A percentile compares a stretch with the other conserved stretches of the same genome.
phyloP scores from a whole-genome alignment of 2,113 vertebrate genomes.

The Gallinago paraguaiae region DNA sequence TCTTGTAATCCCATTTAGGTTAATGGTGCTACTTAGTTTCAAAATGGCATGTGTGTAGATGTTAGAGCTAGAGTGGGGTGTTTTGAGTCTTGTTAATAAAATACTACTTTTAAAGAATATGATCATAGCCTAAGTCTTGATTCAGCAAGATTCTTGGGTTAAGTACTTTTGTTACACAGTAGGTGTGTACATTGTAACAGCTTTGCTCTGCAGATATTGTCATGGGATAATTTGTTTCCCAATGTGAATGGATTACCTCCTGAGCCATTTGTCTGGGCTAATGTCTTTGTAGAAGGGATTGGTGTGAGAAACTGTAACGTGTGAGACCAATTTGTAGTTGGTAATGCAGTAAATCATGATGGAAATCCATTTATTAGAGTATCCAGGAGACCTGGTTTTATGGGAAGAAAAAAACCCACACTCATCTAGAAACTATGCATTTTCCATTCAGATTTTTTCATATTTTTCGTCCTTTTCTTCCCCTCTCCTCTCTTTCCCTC shows the following conservation, averaged over 20 bases:
- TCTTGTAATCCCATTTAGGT: neutral
- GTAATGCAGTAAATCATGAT: conserved; percentile 42
- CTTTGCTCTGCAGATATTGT: neutral
- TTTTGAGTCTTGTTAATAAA: neutral
- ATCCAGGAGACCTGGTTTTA: neutral
- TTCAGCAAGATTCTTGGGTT: neutral
- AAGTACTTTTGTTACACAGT: neutral
- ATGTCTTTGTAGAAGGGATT: neutral
- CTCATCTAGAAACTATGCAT: neutral
- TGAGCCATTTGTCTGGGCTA: conserved; percentile 17
- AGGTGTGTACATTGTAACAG: neutral
- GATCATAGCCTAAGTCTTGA: neutral
- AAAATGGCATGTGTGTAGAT: neutral
- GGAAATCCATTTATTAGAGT: conserved; percentile 22
- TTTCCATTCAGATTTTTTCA: neutral
- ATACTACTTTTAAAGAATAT: neutral
- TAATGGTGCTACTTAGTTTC: neutral
- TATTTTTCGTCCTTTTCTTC: neutral
- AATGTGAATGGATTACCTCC: conserved; percentile 31
- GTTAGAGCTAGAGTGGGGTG: neutral
- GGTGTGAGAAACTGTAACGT: conserved; percentile 17
- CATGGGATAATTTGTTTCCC: conserved; percentile 6
- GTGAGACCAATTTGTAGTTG: conserved; percentile 23
- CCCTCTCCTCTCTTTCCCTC: neutral
- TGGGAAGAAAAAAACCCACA: neutral